Conservation (phyloP, 2,113 vertebrate species). For the Rhynchomys soricoides region DNA sequence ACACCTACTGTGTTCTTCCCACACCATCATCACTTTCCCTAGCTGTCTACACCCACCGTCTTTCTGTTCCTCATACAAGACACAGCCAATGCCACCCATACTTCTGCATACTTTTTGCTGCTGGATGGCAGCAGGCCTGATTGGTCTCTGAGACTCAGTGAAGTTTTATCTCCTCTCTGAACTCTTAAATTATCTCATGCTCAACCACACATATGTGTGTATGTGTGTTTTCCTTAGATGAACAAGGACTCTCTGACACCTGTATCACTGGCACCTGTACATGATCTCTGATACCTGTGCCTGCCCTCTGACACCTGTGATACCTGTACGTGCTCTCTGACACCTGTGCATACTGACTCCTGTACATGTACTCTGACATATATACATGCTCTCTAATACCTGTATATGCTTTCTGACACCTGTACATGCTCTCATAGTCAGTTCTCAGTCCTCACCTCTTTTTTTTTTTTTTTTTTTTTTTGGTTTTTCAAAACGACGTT, state of each 20-base stretch:
- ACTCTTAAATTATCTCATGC: not conserved
- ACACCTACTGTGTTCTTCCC: not conserved
- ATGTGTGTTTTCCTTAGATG: not conserved
- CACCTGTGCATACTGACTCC: not conserved
- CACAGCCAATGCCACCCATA: fast-evolving
- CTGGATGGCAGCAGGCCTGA: not conserved
- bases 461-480: too few relatives aligned
- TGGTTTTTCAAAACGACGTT: too few relatives aligned
- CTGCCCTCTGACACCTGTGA: too few relatives aligned
- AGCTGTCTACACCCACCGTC: not conserved
- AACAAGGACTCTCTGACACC: not conserved
- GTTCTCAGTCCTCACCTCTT: not conserved
- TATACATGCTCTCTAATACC: too few relatives aligned
- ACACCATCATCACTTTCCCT: not conserved
- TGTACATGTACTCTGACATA: not conserved
- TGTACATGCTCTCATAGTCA: not conserved
- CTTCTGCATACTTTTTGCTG: too few relatives aligned
- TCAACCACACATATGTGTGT: fast-evolving
- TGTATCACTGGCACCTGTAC: too few relatives aligned
- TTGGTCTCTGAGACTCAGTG: not conserved
- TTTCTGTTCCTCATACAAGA: not conserved
- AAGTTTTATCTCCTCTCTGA: not conserved
- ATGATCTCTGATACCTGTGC: too few relatives aligned
- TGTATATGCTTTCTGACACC: too few relatives aligned
- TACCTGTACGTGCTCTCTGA: too few relatives aligned